phyloP scores from a whole-genome alignment of 1,140 invertebrate species.

The Dendroctonus valens region DNA sequence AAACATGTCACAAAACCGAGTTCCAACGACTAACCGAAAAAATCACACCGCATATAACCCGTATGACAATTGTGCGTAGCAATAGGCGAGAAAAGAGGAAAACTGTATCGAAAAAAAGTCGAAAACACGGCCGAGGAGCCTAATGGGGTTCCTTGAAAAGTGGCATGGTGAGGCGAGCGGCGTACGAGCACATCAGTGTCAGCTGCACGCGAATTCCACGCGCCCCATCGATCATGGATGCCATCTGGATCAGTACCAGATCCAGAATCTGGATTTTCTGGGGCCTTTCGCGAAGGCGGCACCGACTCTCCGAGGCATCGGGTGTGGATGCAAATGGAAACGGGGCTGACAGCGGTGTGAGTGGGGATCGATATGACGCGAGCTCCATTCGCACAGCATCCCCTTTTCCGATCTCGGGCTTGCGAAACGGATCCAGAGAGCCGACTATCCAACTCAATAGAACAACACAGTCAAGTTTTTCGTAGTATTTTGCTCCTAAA shows the following conservation, averaged over 20 bases:
- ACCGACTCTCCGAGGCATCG: conserved; percentile 11
- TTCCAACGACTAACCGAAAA: too few species aligned
- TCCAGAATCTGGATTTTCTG: background rate
- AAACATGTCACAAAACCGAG: too few species aligned
- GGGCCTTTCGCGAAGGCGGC: conserved; percentile 8
- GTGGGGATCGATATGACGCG: conserved; percentile 27
- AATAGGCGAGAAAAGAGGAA: conserved; percentile 8
- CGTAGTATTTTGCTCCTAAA: background rate
- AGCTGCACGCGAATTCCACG: background rate
- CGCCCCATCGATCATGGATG: conserved; percentile 13
- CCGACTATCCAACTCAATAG: background rate
- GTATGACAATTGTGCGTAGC: conserved; percentile 10
- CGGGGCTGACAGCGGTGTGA: conserved; percentile 10
- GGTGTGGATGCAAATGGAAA: conserved; percentile 19
- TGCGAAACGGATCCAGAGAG: conserved; percentile 10
- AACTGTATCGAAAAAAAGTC: background rate
- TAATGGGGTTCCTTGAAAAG: conserved; percentile 4
- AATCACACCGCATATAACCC: background rate
- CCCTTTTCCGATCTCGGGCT: conserved; percentile 10
- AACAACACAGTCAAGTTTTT: background rate
- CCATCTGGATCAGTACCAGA: conserved; percentile 1
- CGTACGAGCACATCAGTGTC: background rate
- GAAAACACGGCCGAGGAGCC: background rate
- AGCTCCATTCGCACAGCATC: conserved; percentile 28
- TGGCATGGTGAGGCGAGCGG: background rate